Evolutionary conservation across 2,888 invertebrate genomes (phyloP).

Genomic region (Tetropium fuscum): DNA sequence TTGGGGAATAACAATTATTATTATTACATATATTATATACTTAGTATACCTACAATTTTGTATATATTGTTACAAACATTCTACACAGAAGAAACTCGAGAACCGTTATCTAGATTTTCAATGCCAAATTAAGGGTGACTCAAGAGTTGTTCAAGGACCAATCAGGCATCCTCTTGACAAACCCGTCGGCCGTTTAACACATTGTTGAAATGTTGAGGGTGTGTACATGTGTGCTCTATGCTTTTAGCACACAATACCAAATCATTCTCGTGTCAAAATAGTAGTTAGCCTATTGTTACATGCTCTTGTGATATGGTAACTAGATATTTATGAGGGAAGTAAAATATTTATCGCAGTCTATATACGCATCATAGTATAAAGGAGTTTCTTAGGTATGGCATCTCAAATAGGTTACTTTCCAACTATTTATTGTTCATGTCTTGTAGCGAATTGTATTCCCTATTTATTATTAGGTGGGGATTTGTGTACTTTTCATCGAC

Average conservation of each 20-base stretch:
- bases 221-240: conserved; percentile 39
- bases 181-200: conserved; percentile 30
- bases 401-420: no score
- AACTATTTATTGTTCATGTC: no score
- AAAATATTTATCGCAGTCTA: conserved; percentile 20
- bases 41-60: no score
- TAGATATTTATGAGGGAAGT: conserved; percentile 32
- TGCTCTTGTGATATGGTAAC: conserved; percentile 22
- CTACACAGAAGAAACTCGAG: background rate
- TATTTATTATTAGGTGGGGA: no score
- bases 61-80: no score
- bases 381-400: background rate
- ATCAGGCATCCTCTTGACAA: conserved; percentile 33
- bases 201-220: conserved; percentile 37
- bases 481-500: no score
- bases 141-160: conserved; percentile 17
- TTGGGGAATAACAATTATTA: no score
- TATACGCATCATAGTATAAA: conserved; percentile 1
- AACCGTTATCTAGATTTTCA: conserved; percentile 8
- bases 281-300: conserved; percentile 43
- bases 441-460: no score
- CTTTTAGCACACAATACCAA: conserved; percentile 44
- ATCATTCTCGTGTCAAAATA: conserved; percentile 56
- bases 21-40: no score
- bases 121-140: conserved; percentile 7